Evolutionary conservation across 2,797 vertebrate species (phyloP).

Genomic region (Corythornis leucogaster): DNA sequence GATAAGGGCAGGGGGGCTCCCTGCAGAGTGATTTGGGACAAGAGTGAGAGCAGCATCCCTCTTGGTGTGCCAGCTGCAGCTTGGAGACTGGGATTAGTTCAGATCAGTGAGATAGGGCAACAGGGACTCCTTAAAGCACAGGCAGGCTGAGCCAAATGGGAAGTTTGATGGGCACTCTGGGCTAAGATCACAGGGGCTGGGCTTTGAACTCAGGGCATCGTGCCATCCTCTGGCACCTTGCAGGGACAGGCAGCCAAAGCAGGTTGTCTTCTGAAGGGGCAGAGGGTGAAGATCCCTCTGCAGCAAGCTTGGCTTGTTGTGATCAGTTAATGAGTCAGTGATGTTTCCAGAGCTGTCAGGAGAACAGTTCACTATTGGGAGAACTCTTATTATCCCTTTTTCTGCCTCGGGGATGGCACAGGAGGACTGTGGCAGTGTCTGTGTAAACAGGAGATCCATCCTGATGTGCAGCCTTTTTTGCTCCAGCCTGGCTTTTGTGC

Average conservation of each 20-base stretch:
- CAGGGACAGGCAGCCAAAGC: neutral
- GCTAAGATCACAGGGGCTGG: neutral
- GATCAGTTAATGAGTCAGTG: neutral
- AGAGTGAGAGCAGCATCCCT: neutral
- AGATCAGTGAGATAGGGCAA: neutral
- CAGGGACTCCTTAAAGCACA: neutral
- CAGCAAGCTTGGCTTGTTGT: neutral
- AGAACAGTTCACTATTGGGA: neutral
- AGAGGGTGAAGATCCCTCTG: neutral
- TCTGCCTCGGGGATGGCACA: neutral
- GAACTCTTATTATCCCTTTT: neutral
- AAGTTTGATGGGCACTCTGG: neutral
- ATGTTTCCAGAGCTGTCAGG: neutral
- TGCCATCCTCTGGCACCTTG: neutral
- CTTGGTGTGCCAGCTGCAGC: neutral
- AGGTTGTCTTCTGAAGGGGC: neutral
- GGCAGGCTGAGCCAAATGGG: neutral
- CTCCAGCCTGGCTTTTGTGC: conserved; percentile 61
- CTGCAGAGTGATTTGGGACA: neutral
- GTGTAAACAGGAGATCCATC: neutral
- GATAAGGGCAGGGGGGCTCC: neutral
- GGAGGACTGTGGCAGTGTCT: neutral
- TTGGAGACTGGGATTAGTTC: neutral
- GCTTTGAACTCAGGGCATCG: neutral
- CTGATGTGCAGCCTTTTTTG: conserved; percentile 20